Evolutionary conservation across 2,113 vertebrate species (phyloP).

Genomic region (Panthera uncia): DNA sequence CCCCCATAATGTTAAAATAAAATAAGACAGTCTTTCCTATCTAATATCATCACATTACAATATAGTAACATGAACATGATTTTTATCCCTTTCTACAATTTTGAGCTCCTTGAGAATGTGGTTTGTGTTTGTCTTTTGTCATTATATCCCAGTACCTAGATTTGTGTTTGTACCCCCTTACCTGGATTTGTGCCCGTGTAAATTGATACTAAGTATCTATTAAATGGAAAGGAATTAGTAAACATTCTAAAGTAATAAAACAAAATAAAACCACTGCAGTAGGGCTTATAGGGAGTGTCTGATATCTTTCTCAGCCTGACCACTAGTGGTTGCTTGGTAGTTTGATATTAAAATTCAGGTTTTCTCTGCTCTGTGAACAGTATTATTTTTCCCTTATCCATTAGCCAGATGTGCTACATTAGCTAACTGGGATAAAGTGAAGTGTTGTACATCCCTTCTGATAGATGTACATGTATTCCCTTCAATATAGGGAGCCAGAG

Average conservation of each 20-base stretch:
- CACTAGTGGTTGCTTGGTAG: background rate
- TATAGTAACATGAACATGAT: background rate
- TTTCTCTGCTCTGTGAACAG: background rate
- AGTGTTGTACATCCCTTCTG: background rate
- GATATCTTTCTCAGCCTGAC: background rate
- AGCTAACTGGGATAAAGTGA: background rate
- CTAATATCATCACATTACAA: background rate
- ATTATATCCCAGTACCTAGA: background rate
- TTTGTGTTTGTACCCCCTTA: background rate
- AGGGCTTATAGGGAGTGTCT: background rate
- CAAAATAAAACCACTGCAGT: background rate
- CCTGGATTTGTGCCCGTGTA: background rate
- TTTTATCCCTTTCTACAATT: background rate
- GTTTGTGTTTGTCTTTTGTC: background rate
- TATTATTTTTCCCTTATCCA: background rate
- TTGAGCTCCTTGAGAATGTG: background rate
- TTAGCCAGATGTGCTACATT: background rate
- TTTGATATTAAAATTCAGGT: background rate
- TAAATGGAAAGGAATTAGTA: background rate
- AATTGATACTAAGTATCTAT: background rate
- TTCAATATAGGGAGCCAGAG: background rate
- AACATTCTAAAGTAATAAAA: background rate
- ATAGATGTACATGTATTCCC: background rate
- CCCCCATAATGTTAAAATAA: background rate
- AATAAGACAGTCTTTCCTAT: background rate